Evolutionary conservation across 1,140 invertebrate species (phyloP), one percentile per base, ranked within the genome.

Genomic region (Limonius californicus): DNA sequence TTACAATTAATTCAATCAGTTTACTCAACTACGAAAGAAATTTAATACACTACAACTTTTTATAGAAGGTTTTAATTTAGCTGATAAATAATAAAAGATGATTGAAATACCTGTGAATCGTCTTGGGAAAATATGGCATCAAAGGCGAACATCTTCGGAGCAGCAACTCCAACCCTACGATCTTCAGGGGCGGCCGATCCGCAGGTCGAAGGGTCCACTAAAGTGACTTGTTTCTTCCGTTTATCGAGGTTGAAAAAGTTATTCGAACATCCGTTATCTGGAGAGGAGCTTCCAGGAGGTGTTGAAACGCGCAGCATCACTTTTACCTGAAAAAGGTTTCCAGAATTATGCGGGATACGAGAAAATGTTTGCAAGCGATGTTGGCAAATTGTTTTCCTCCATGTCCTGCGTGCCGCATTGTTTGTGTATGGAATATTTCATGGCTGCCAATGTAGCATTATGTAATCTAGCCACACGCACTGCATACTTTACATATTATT

Each of bases 61-160:
- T n/a, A n/a, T n/a, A n/a, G n/a, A n/a, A n/a, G n/a, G n/a, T n/a
- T n/a, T n/a, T n/a, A n/a, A n/a, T n/a, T n/a, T n/a, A n/a, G n/a
- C n/a, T n/a, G n/a, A n/a, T n/a, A n/a, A n/a, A n/a, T n/a, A n/a
- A n/a, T n/a, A n/a, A n/a, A n/a, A n/a, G n/a, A n/a, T n/a, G n/a
- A n/a, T n/a, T n/a, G 23, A 27, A 27, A 55, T 79, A 95, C 93
- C 87, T 95, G 90, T 57, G 93, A 88, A 78, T 96, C 92, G 73
- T 96, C 92, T 53, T 89, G 88, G 0, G 91, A 91, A 74, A 95
- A 97, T 21, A 98, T 89, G 20, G 91, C 92, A 75, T 98, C 95
- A 74, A 97, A 97, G 2, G 92, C 94, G 77, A 97, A 98, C 92
- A 97, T 97, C 79, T 97, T 97, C 0, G 94, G 94, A 0, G 94